Base-by-base conservation (phyloP, 2,888 invertebrate genomes). In the Barypeithes pellucidus region DNA sequence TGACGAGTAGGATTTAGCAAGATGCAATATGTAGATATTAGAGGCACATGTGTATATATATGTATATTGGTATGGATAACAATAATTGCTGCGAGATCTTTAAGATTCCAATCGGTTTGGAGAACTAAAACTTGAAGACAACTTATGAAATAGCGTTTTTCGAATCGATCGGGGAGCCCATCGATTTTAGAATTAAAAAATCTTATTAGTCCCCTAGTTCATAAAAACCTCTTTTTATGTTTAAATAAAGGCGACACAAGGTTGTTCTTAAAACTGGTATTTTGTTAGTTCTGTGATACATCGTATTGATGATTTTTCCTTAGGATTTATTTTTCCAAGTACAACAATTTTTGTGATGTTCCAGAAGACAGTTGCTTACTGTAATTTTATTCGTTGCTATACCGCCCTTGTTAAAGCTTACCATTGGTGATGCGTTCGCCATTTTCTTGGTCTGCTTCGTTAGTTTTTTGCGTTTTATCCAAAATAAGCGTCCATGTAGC, bases 231-330 rank as follows among this genome's bases (percentile, higher is more conserved):
- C 29, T 54, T 50, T 67, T 57, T 22, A 8, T 1, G 36, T n/a
- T 14, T 24, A 11, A 20, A n/a, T 36, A 36, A 66, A 52, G 66
- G 41, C 45, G 16, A 60, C 12, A 39, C 22, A 47, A 14, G 24
- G 54, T 29, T 52, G 16, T 67, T 14, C 45, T 52, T 68, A 39
- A 41, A 11, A 68, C 61, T 72, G 60, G 72, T 72, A 72, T 73
- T 72, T 66, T 66, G 66, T 72, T 73, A 52, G 67, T 76, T 76
- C 76, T 76, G 76, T 76, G 76, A 76, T 76, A 76, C 65, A 67
- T 69, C 61, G 71, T 74, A 63, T 43, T 68, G 68, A 73, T 74
- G 70, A 61, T 71, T 66, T 61, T 71, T 69, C 60, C 69, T 69
- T 73, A 73, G 65, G 24, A 54, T 70, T 70, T 68, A 52, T 66